Evolutionary conservation across 2,888 invertebrate genomes (phyloP).

Genomic region (Pseudoips prasinana): DNA sequence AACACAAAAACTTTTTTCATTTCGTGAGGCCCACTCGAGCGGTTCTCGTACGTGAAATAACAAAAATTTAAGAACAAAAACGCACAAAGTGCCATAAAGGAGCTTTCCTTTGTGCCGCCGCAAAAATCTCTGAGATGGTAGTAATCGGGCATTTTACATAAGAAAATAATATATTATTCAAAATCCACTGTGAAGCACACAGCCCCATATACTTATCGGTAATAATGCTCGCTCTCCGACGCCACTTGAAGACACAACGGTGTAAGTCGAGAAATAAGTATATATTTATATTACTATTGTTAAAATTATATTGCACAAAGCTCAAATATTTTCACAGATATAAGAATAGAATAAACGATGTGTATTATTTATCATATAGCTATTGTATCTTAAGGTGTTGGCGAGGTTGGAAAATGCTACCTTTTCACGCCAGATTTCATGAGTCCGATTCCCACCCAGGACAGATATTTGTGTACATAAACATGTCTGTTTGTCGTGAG

Average conservation of each 20-base stretch:
- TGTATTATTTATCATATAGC: too few relatives aligned
- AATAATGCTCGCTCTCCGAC: conserved; percentile 66
- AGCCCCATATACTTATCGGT: conserved; percentile 76
- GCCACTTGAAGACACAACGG: conserved; percentile 19
- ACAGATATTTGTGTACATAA: too few relatives aligned
- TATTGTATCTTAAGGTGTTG: too few relatives aligned
- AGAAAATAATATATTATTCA: conserved; percentile 82
- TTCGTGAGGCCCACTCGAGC: conserved; percentile 35
- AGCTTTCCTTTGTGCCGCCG: conserved; percentile 65
- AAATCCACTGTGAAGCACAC: conserved; percentile 73
- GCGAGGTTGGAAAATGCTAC: too few relatives aligned
- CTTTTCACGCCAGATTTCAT: too few relatives aligned
- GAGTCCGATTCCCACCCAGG: too few relatives aligned
- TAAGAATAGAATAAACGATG: not conserved
- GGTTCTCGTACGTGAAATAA: conserved; percentile 45
- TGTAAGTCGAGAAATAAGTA: conserved; percentile 18
- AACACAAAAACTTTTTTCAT: conserved; percentile 50
- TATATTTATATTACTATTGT: conserved; percentile 18
- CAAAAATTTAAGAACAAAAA: conserved; percentile 70
- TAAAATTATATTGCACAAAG: not conserved
- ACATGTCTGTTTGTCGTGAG: too few relatives aligned
- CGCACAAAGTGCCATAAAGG: conserved; percentile 75
- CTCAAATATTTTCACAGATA: not conserved
- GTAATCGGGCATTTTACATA: conserved; percentile 82
- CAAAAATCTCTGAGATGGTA: conserved; percentile 73